Evolutionary conservation across 2,888 invertebrate species (phyloP), one percentile per base, ranked within the genome.

Genomic region (Heliconius ethilla): DNA sequence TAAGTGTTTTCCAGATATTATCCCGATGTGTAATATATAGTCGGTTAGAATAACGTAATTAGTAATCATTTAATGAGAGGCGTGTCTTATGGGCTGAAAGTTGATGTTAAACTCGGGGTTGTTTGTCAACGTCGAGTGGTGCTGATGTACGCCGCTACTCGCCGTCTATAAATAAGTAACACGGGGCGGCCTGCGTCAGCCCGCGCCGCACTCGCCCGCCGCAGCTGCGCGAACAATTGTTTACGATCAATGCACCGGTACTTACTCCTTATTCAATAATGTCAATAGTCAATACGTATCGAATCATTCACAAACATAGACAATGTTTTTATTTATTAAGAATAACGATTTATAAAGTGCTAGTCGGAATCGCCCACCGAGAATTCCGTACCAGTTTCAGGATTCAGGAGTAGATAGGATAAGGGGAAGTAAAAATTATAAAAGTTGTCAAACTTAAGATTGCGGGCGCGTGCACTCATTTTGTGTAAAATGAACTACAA

Each of bases 101-200:
- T 83, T 86, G 86, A 83, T 87, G 86, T 85, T 89, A 86, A 88
- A 89, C 87, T 87, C 82, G 82, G 86, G 86, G 88, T 90, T 93
- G 92, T 92, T 92, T 91, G 91, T 92, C 91, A 91, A 90, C 89
- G 90, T 90, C 88, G 86, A 84, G 86, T 87, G 87, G 86, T 89
- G 87, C 84, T 86, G 87, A 86, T 87, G 86, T 87, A 86, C 84
- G 81, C 87, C 84, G 86, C 85, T 85, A 86, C 85, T 85, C 78
- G 81, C 75, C 72, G 75, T 86, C 90, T 92, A 91, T 90, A 89
- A 91, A 91, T 92, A 92, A 90, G 87, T 86, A 87, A 88, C 87
- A 86, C 85, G 83, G 84, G 87, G 85, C 82, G 84, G 82, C 85
- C 84, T 86, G 85, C 85, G 86, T 86, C 86, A 87, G 82, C 83